These are phyloP conservation scores for Falco columbarius DNA, from an alignment of 2,797 vertebrate genomes.

Conservation along the genomic window DNA sequence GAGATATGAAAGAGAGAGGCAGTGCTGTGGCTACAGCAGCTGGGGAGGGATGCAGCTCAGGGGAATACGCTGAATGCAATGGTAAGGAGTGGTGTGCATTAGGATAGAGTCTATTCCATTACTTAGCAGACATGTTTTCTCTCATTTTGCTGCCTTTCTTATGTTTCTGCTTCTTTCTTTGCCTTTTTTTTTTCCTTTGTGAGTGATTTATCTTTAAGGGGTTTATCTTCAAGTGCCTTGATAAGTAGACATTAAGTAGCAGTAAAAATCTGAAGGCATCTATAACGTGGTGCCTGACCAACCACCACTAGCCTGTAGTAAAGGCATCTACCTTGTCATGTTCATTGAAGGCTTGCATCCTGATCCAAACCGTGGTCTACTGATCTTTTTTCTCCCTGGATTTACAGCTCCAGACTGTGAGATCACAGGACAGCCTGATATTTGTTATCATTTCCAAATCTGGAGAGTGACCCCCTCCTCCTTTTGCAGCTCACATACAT, in stretches of 20 bases:
- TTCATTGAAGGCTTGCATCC: not conserved
- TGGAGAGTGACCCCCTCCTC: not conserved
- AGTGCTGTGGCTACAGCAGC: not conserved
- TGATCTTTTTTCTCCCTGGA: not conserved
- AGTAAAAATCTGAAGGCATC: not conserved
- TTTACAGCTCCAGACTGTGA: not conserved
- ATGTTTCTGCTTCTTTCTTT: not conserved
- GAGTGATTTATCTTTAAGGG: not conserved
- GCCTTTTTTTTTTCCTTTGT: not conserved
- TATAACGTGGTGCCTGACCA: not conserved
- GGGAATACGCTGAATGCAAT: fast-evolving
- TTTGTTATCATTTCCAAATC: slow-evolving; percentile 25
- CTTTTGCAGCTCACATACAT: not conserved
- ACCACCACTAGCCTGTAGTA: not conserved
- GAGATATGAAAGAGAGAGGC: not conserved
- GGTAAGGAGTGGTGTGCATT: not conserved
- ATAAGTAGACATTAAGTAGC: not conserved
- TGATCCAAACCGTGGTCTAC: not conserved
- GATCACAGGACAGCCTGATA: not conserved
- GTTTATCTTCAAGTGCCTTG: not conserved
- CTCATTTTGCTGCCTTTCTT: not conserved
- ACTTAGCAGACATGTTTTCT: not conserved
- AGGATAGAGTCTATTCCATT: not conserved
- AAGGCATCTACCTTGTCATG: not conserved
- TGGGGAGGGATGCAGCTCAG: not conserved